phyloP scores from a whole-genome alignment of 2,113 vertebrate genomes.

The Cololabis saira region DNA sequence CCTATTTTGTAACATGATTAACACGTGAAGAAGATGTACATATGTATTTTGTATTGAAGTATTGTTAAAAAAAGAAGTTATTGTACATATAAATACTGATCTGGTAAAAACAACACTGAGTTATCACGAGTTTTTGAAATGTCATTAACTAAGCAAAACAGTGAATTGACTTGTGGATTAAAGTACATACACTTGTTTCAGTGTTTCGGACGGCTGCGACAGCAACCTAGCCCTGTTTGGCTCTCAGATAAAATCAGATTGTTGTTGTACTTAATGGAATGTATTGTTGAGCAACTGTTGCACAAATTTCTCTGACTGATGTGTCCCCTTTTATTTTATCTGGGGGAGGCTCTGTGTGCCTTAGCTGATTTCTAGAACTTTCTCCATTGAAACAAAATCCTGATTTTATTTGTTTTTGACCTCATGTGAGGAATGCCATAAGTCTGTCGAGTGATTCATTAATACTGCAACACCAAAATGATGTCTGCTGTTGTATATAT shows the following conservation, averaged over 20 bases:
- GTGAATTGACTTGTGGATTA: constrained; percentile 67
- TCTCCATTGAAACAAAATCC: constrained; percentile 82
- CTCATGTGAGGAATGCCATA: constrained; percentile 68
- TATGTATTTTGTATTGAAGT: constrained; percentile 87
- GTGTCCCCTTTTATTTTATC: constrained; percentile 29
- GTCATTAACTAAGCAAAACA: constrained; percentile 52
- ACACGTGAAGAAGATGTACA: constrained; percentile 77
- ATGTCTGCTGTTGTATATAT: constrained; percentile 90
- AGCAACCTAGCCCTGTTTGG: constrained; percentile 64
- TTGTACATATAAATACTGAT: constrained; percentile 77
- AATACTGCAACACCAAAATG: constrained; percentile 91
- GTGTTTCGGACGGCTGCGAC: constrained; percentile 66
- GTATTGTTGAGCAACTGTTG: constrained; percentile 89
- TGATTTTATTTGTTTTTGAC: constrained; percentile 70
- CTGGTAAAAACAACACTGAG: constrained; percentile 62
- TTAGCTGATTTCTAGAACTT: constrained; percentile 89
- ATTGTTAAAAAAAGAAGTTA: constrained; percentile 71
- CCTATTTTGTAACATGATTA: constrained; percentile 91
- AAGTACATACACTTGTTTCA: constrained; percentile 81
- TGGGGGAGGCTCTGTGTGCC: constrained; percentile 89
- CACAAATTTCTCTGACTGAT: constrained; percentile 88
- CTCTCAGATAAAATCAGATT: constrained; percentile 84
- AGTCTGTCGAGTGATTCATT: constrained; percentile 80
- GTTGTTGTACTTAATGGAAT: constrained; percentile 90
- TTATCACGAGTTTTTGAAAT: constrained; percentile 51